Conservation (phyloP, 2,113 vertebrate genomes). For the Sciurus niger region DNA sequence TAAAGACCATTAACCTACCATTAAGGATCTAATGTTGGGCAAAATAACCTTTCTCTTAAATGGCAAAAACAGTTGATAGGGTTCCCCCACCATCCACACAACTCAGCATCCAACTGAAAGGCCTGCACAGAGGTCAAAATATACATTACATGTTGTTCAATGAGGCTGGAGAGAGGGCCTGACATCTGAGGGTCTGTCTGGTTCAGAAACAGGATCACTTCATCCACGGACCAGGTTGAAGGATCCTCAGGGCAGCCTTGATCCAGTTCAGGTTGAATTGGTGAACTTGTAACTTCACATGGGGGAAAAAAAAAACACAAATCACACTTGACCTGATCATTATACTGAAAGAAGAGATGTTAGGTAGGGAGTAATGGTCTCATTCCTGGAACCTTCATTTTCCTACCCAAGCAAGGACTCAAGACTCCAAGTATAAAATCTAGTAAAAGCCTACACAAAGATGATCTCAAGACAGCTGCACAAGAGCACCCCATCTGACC, state of each 20-base stretch:
- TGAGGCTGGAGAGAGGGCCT: not conserved
- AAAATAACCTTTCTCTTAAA: constrained; percentile 58
- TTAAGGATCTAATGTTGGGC: constrained; percentile 20
- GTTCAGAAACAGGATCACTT: not conserved
- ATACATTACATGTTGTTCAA: constrained; percentile 34
- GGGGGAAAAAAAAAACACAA: constrained; percentile 73
- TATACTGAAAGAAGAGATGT: constrained; percentile 76
- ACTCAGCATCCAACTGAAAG: constrained; percentile 62
- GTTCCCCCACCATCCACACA: constrained; percentile 59
- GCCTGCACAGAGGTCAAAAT: constrained; percentile 58
- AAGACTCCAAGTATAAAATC: constrained; percentile 52
- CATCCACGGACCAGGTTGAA: not conserved
- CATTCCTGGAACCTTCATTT: constrained; percentile 53
- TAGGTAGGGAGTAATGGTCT: constrained; percentile 57
- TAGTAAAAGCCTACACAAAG: constrained; percentile 19
- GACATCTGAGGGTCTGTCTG: not conserved
- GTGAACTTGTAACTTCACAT: constrained; percentile 92
- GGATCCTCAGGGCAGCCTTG: not conserved
- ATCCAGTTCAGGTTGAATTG: not conserved
- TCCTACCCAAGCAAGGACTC: constrained; percentile 12
- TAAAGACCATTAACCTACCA: constrained; percentile 48
- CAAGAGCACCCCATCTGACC: not conserved
- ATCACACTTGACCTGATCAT: constrained; percentile 76
- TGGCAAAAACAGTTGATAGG: constrained; percentile 60
- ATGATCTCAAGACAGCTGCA: not conserved